phyloP scores from a whole-genome alignment of 2,113 vertebrate species.

The Colinus virginianus region DNA sequence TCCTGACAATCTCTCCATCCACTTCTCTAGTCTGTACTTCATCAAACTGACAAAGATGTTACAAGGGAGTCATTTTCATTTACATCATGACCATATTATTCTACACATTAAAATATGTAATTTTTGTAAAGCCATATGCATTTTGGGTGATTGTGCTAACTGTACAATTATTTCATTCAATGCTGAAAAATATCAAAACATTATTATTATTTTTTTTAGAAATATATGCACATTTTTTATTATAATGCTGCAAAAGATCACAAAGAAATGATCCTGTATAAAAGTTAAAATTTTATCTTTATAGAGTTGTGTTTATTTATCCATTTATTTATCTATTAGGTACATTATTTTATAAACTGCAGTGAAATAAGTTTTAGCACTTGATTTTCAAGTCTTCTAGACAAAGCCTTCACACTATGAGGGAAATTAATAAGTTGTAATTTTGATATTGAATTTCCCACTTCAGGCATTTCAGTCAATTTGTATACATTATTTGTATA shows the following conservation, averaged over 20 bases:
- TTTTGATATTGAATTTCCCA: not conserved
- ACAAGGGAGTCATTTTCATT: not conserved
- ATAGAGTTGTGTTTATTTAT: accelerated
- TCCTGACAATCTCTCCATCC: not conserved
- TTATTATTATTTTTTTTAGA: not conserved
- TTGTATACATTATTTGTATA: not conserved
- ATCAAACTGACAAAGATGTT: not conserved
- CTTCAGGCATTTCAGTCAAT: not conserved
- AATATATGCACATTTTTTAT: not conserved
- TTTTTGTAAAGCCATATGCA: not conserved
- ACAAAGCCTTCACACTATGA: not conserved
- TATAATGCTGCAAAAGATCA: not conserved
- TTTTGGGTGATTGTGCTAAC: not conserved
- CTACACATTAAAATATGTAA: not conserved
- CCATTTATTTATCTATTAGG: not conserved
- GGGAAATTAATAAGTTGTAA: not conserved
- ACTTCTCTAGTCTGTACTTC: not conserved
- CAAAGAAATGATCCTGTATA: not conserved
- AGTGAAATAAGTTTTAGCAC: no score
- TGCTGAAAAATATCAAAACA: not conserved
- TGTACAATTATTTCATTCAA: not conserved
- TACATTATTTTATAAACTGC: not conserved
- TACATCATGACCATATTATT: not conserved
- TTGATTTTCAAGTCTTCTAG: not conserved
- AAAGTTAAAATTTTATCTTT: not conserved